Percentiles rank a stretch among this genome's conserved stretches.
Evolutionary conservation across 2,888 invertebrate species (phyloP).

Genomic region (Drosophila ezoana): DNA sequence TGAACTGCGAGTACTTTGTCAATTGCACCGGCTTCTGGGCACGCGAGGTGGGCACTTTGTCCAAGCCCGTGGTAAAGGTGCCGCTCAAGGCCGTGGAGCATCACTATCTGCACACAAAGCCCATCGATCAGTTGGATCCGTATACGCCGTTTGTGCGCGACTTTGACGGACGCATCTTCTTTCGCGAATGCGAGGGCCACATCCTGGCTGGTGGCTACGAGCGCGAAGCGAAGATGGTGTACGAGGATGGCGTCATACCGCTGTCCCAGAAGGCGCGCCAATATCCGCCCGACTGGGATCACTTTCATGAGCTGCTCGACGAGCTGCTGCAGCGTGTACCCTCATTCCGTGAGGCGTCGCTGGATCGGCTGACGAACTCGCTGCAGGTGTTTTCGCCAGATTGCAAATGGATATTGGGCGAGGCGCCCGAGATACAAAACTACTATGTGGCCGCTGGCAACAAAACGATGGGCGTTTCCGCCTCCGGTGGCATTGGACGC

Average conservation of each 20-base stretch:
- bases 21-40: slow-evolving; percentile 99
- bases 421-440: slow-evolving; percentile 95
- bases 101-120: slow-evolving; percentile 95
- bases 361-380: slow-evolving; percentile 94
- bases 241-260: slow-evolving; percentile 90
- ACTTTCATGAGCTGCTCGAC: slow-evolving; percentile 95
- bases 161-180: slow-evolving; percentile 94
- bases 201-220: slow-evolving; percentile 95
- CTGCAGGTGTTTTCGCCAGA: slow-evolving; percentile 99
- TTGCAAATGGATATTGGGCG: slow-evolving; percentile 97
- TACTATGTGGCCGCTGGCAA: slow-evolving; percentile 97
- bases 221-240: slow-evolving; percentile 94
- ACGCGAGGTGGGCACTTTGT: slow-evolving; percentile 93
- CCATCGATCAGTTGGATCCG: slow-evolving; percentile 89
- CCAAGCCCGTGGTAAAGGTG: slow-evolving; percentile 93
- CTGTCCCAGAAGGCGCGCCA: slow-evolving; percentile 88
- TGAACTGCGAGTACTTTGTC: slow-evolving; percentile 95
- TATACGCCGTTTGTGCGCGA: slow-evolving; percentile 95
- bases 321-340: slow-evolving; percentile 94
- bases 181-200: slow-evolving; percentile 93
- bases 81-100: slow-evolving; percentile 97
- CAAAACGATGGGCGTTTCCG: slow-evolving; percentile 97
- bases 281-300: slow-evolving; percentile 97
- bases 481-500: slow-evolving; percentile 97
- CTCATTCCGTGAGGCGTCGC: slow-evolving; percentile 89